Percentiles rank a stretch among this genome's conserved stretches.
These are phyloP conservation scores for Scylla paramamosain DNA, from an alignment of 1,140 invertebrate species.

Conservation along the genomic window DNA sequence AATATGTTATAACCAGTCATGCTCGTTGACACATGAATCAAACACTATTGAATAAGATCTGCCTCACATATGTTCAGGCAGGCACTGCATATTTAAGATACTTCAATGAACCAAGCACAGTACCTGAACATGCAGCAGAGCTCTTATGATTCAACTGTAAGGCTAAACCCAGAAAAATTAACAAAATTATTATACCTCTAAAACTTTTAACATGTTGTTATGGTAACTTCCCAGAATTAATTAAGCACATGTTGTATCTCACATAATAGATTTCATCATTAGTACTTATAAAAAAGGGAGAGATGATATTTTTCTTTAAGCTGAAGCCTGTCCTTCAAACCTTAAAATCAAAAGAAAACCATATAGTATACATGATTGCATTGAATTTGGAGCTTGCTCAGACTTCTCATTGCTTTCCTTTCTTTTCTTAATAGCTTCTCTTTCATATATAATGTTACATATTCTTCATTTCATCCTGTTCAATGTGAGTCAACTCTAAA, in stretches of 20 bases:
- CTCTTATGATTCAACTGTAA: not conserved
- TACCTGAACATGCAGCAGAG: not conserved
- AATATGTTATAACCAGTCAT: not conserved
- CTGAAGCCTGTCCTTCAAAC: not conserved
- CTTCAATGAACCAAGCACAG: not conserved
- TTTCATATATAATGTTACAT: too few relatives aligned
- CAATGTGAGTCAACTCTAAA: too few relatives aligned
- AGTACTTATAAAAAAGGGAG: too few relatives aligned
- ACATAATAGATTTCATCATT: not conserved
- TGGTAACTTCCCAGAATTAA: not conserved
- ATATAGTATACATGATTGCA: not conserved
- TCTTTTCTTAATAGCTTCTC: not conserved
- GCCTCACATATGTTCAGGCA: not conserved
- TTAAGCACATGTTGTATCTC: not conserved
- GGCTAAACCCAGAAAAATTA: not conserved
- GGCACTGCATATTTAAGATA: not conserved
- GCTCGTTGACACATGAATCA: not conserved
- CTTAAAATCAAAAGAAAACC: not conserved
- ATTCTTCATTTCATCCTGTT: too few relatives aligned
- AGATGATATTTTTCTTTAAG: not conserved
- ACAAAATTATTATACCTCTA: not conserved
- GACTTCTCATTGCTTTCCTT: not conserved
- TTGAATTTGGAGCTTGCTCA: not conserved
- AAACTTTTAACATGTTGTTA: not conserved
- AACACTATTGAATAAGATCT: not conserved